These are phyloP conservation scores for Zaprionus lineosus DNA, from an alignment of 2,888 invertebrate genomes.

Conservation along the genomic window DNA sequence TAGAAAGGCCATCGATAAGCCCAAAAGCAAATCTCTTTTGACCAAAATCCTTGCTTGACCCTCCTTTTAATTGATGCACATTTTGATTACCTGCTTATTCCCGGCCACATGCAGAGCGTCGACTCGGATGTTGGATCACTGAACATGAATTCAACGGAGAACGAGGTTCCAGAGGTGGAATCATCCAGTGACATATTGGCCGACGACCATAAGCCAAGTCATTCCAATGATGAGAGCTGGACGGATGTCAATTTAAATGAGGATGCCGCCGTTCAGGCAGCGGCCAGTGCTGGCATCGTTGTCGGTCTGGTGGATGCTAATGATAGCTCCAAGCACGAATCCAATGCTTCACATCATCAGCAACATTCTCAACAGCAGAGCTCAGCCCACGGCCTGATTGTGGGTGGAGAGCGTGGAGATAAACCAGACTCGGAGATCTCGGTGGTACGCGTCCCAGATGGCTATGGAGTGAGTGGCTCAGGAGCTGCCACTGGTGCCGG, in stretches of 20 bases:
- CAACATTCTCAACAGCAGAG: constrained; percentile 51
- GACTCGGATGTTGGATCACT: constrained; percentile 91
- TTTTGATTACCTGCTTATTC: constrained; percentile 40
- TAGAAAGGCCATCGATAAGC: constrained; percentile 20
- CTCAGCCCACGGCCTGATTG: constrained; percentile 75
- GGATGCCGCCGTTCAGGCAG: constrained; percentile 84
- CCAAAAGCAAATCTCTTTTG: not conserved
- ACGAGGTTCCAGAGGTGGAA: constrained; percentile 88
- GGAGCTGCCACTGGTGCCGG: constrained; percentile 3
- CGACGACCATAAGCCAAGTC: constrained; percentile 88
- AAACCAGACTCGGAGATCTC: constrained; percentile 89
- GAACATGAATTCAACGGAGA: constrained; percentile 88
- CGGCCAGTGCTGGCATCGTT: constrained; percentile 60
- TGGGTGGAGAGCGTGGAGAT: constrained; percentile 86
- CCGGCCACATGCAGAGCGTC: constrained; percentile 86
- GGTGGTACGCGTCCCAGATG: constrained; percentile 87
- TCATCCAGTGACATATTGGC: constrained; percentile 87
- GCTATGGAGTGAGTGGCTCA: constrained; percentile 69
- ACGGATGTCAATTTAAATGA: constrained; percentile 96
- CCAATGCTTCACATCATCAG: constrained; percentile 44
- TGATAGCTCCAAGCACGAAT: constrained; percentile 39
- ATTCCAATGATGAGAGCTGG: constrained; percentile 93
- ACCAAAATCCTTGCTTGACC: not conserved
- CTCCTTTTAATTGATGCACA: constrained; percentile 38
- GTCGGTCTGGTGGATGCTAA: constrained; percentile 51